These are phyloP conservation scores for Caenorhabditis latens DNA, from an alignment of 1,140 invertebrate species.

Conservation along the genomic window DNA sequence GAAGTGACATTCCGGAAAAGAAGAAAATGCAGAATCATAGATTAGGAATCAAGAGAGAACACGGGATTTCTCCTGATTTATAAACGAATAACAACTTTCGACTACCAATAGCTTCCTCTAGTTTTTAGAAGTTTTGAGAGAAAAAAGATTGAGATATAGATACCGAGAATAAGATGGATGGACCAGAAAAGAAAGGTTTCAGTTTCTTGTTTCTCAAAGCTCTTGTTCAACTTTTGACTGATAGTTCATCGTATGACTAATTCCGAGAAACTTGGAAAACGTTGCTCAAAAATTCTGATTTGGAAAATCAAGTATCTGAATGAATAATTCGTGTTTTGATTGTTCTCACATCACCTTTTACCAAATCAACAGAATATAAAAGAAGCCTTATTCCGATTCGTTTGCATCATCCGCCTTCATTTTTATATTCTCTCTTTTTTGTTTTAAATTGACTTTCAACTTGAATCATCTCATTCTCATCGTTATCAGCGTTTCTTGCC, in stretches of 20 bases:
- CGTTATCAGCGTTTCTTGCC: background rate
- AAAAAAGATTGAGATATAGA: background rate
- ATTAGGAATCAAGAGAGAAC: slow-evolving; percentile 16
- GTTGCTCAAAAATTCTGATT: too few species aligned
- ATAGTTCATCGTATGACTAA: too few species aligned
- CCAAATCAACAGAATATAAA: background rate
- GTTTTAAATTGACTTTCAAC: background rate
- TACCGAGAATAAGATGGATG: background rate
- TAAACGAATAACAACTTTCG: background rate
- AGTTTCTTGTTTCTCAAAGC: too few species aligned
- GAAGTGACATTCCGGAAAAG: background rate
- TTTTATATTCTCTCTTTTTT: slow-evolving; percentile 1
- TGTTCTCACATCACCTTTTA: too few species aligned
- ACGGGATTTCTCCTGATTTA: background rate
- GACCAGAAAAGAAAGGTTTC: background rate
- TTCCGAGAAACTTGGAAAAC: too few species aligned
- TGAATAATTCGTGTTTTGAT: too few species aligned
- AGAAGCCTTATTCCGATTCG: background rate
- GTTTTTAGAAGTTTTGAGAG: background rate
- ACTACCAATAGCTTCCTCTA: background rate
- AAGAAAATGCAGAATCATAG: slow-evolving; percentile 2
- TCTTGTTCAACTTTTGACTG: too few species aligned
- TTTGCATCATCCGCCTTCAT: slow-evolving; percentile 15
- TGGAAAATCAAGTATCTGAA: too few species aligned
- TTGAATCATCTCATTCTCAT: background rate